phyloP scores from a whole-genome alignment of 2,888 invertebrate species.

The Embidobia sp. region DNA sequence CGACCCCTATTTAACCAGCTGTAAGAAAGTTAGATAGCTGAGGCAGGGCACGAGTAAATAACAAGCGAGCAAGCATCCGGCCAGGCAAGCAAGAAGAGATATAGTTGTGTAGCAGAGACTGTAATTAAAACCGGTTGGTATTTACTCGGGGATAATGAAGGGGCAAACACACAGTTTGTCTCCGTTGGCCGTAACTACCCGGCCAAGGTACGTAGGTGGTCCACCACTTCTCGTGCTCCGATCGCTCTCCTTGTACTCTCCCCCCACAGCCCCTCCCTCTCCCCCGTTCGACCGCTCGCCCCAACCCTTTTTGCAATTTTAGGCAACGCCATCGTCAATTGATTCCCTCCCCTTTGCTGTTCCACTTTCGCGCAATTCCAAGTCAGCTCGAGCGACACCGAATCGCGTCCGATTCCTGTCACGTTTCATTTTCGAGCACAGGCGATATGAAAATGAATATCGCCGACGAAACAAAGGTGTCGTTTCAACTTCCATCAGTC shows the following conservation, averaged over 20 bases:
- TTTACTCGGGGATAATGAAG: slow-evolving; percentile 80
- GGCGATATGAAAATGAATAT: slow-evolving; percentile 52
- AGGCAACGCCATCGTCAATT: slow-evolving; percentile 35
- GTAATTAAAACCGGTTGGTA: slow-evolving; percentile 80
- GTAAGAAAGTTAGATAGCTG: slow-evolving; percentile 76
- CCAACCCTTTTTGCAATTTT: slow-evolving; percentile 23
- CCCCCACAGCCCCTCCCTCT: neutral
- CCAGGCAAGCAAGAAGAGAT: slow-evolving; percentile 72
- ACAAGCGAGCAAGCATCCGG: slow-evolving; percentile 68
- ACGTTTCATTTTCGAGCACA: slow-evolving; percentile 47
- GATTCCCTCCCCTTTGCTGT: slow-evolving; percentile 25
- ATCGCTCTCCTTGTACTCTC: slow-evolving; percentile 3
- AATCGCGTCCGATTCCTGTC: slow-evolving; percentile 47
- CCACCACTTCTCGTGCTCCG: slow-evolving; percentile 28
- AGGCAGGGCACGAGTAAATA: slow-evolving; percentile 76
- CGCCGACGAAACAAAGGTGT: slow-evolving; percentile 50
- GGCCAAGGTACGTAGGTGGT: slow-evolving; percentile 60
- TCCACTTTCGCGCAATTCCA: slow-evolving; percentile 43
- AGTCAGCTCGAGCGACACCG: slow-evolving; percentile 22
- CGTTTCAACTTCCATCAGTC: slow-evolving; percentile 15
- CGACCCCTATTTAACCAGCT: slow-evolving; percentile 72
- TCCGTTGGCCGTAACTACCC: slow-evolving; percentile 75
- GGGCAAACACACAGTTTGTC: slow-evolving; percentile 80
- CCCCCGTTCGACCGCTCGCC: too few species aligned
- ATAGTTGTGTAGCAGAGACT: slow-evolving; percentile 73